Conservation (phyloP, 64 coral and sea anemone genomes). For the Montipora foliosa region DNA sequence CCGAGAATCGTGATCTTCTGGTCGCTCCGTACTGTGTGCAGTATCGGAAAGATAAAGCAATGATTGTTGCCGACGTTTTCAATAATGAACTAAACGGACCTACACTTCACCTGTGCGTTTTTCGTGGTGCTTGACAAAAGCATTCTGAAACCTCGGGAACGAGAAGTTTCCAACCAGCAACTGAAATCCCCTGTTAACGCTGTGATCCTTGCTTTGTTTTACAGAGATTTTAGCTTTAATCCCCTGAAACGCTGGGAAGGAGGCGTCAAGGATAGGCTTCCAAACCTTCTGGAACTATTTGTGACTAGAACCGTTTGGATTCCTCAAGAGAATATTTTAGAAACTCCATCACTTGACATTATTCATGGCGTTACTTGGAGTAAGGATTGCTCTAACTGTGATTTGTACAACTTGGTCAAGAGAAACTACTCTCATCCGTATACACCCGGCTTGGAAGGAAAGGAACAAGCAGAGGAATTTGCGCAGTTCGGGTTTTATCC, state of each 20-base stretch:
- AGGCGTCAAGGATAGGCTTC: conserved; percentile 17
- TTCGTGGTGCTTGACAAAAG: too few species aligned
- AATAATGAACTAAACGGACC: too few species aligned
- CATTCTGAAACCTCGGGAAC: too few species aligned
- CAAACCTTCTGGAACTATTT: conserved; percentile 23
- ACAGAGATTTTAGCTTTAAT: conserved; percentile 59
- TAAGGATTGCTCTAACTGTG: conserved; percentile 40
- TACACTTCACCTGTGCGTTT: too few species aligned
- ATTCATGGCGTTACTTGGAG: conserved; percentile 57
- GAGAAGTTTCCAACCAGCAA: not conserved
- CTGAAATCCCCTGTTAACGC: not conserved
- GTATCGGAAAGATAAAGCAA: too few species aligned
- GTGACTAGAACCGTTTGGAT: conserved; percentile 45
- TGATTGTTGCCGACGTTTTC: too few species aligned
- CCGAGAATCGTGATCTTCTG: too few species aligned
- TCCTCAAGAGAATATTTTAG: conserved; percentile 41
- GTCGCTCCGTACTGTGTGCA: too few species aligned
- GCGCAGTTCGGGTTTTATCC: not conserved
- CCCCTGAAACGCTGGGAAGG: conserved; percentile 44
- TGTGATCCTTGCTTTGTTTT: not conserved
- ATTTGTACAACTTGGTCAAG: not conserved
- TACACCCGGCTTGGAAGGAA: not conserved
- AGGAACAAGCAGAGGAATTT: not conserved
- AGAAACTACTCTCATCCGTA: not conserved
- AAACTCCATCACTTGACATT: not conserved